Evolutionary conservation across 2,113 vertebrate species (phyloP), one percentile per base, ranked within the genome.

Genomic region (Donacobius atricapilla): DNA sequence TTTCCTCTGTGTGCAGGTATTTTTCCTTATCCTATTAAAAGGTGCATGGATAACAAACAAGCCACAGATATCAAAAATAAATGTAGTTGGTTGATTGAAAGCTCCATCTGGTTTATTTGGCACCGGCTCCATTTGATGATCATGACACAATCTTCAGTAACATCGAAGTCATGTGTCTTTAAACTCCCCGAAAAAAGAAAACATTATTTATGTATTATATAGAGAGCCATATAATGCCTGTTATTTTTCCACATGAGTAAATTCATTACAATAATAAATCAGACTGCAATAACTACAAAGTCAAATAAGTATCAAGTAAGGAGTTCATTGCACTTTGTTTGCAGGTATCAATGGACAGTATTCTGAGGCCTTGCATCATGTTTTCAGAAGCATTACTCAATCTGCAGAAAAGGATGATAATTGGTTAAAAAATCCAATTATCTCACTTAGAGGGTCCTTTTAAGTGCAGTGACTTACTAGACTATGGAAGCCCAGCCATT

Each of bases 51-150:
- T 93, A 82, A 93, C 30, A 95, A 92, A 90, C 79, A 93, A 86
- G 51, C 51, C 66, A 80, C 35, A 70, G 50, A 95, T 88, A 93
- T 90, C 1, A 92, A 94, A 93, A 97, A 90, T 91, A 87, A 94
- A 87, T 91, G 64, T 27, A 84, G 47, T 50, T 63, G 70, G 47
- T 94, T 93, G 87, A 88, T 70, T 92, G 92, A 96, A 94, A 92
- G 44, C 60, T 95, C 93, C 88, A 83, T 91, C 92, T 95, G 90
- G 47, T 91, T 92, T 87, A 81, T 80, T 87, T 97, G 95, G 79
- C 93, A 97, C 22, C 7, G 35, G 28, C 7, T 96, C 56, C 12
- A 0, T 83, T 94, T 92, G 79, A 90, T 95, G 85, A 95, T 63
- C 86, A 70, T 71, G 82, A 94, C 85, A 86, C 56, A 83, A 86